Conservation (phyloP, 2,888 invertebrate genomes). For the Exephanes ischioxanthus region DNA sequence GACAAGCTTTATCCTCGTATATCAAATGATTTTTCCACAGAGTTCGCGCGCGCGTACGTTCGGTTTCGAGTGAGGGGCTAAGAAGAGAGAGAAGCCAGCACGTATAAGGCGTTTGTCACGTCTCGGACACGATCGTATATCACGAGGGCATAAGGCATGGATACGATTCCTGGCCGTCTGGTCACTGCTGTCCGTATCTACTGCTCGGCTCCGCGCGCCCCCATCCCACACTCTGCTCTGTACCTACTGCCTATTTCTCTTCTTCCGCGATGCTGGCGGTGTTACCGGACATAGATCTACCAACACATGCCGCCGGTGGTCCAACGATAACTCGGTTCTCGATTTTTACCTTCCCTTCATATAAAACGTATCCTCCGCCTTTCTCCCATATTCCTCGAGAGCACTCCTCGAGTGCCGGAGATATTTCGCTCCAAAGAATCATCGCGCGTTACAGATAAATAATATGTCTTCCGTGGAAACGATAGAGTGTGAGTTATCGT, state of each 20-base stretch:
- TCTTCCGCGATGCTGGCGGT: slow-evolving; percentile 9
- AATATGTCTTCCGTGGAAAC: slow-evolving; percentile 47
- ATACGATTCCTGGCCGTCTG: slow-evolving; percentile 56
- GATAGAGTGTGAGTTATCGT: slow-evolving; percentile 55
- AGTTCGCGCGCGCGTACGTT: slow-evolving; percentile 2
- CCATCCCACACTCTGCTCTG: slow-evolving; percentile 3
- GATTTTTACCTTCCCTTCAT: slow-evolving; percentile 24
- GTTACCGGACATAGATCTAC: slow-evolving; percentile 9
- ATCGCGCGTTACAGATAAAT: slow-evolving; percentile 53
- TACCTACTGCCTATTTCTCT: slow-evolving; percentile 30
- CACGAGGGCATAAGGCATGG: slow-evolving; percentile 60
- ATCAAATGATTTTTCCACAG: slow-evolving; percentile 50
- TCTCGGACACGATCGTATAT: slow-evolving; percentile 61
- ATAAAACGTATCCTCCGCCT: slow-evolving; percentile 1
- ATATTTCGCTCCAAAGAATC: slow-evolving; percentile 49
- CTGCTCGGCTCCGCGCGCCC: slow-evolving; percentile 25
- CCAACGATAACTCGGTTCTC: slow-evolving; percentile 5
- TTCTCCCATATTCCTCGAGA: slow-evolving; percentile 10
- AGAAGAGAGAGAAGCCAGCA: slow-evolving; percentile 12
- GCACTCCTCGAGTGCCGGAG: slow-evolving; percentile 10
- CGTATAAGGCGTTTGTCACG: slow-evolving; percentile 64
- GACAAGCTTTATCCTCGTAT: slow-evolving; percentile 35
- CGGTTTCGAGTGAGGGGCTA: neutral
- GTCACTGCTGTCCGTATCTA: slow-evolving; percentile 51
- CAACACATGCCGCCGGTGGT: neutral